Conservation (phyloP, 2,888 invertebrate genomes). For the Blastobasis adustella region DNA sequence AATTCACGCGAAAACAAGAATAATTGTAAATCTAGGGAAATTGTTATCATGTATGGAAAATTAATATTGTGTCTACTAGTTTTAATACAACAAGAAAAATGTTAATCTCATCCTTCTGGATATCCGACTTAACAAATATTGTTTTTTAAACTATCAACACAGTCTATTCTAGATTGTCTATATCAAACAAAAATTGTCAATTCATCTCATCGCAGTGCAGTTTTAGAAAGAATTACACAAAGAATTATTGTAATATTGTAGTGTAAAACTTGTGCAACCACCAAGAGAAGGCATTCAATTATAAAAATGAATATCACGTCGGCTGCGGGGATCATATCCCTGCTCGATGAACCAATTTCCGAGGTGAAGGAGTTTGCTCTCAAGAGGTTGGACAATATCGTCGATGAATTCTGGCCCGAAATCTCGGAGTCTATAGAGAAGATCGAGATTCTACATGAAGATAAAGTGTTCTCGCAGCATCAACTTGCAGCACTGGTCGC, state of each 20-base stretch:
- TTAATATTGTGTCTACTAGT: too few relatives aligned
- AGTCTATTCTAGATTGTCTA: slow-evolving; percentile 20
- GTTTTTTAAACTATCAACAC: too few relatives aligned
- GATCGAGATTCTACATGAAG: slow-evolving; percentile 97
- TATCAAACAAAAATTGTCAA: slow-evolving; percentile 57
- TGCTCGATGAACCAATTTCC: slow-evolving; percentile 94
- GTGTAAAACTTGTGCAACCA: slow-evolving; percentile 3
- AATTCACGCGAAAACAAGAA: too few relatives aligned
- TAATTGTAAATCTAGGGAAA: too few relatives aligned
- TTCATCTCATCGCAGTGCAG: slow-evolving; percentile 37
- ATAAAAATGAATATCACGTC: slow-evolving; percentile 68
- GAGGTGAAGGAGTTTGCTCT: slow-evolving; percentile 96
- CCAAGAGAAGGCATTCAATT: slow-evolving; percentile 3
- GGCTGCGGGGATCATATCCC: slow-evolving; percentile 93
- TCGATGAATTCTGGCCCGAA: slow-evolving; percentile 99
- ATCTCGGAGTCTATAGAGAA: slow-evolving; percentile 98
- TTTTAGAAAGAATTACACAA: slow-evolving; percentile 26
- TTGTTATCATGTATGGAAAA: too few relatives aligned
- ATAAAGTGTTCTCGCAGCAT: slow-evolving; percentile 89
- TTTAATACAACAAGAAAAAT: too few relatives aligned
- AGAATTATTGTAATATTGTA: slow-evolving; percentile 7
- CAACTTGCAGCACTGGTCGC: slow-evolving; percentile 97
- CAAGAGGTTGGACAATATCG: slow-evolving; percentile 93
- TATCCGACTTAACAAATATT: too few relatives aligned
- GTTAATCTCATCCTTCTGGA: too few relatives aligned